These are phyloP conservation scores for Heterodera carotae DNA, from an alignment of 1,140 invertebrate species.

Conservation along the genomic window DNA sequence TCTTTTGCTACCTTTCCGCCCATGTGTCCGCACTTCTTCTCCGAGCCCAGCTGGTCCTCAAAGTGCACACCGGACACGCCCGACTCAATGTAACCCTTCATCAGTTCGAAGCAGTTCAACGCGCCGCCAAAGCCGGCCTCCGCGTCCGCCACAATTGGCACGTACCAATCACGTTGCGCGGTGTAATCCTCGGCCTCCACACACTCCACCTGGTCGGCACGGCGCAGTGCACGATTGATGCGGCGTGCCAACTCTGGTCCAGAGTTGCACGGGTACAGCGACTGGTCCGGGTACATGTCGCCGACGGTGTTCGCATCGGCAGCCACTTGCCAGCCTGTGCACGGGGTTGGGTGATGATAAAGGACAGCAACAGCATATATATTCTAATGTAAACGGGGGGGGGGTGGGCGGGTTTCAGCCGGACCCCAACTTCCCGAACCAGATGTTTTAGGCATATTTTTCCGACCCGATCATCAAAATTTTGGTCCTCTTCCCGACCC, in stretches of 20 bases:
- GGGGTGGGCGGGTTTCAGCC: too few species aligned
- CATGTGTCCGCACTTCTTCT: slow-evolving; percentile 67
- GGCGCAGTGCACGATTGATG: slow-evolving; percentile 65
- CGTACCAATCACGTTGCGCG: slow-evolving; percentile 65
- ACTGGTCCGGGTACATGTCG: slow-evolving; percentile 67
- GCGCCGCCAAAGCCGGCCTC: slow-evolving; percentile 67
- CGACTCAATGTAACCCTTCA: slow-evolving; percentile 67
- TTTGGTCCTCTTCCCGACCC: too few species aligned
- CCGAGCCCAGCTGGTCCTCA: slow-evolving; percentile 67
- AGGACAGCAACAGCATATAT: too few species aligned
- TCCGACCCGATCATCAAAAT: too few species aligned
- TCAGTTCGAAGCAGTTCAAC: slow-evolving; percentile 66
- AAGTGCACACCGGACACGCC: slow-evolving; percentile 67
- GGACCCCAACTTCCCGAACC: too few species aligned
- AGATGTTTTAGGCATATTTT: too few species aligned
- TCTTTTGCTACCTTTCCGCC: slow-evolving; percentile 63
- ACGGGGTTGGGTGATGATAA: too few species aligned
- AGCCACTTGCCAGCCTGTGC: slow-evolving; percentile 67
- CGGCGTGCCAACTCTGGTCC: slow-evolving; percentile 64
- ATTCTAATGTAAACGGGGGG: too few species aligned
- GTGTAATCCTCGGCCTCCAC: slow-evolving; percentile 60
- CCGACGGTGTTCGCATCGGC: slow-evolving; percentile 65
- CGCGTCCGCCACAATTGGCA: slow-evolving; percentile 68
- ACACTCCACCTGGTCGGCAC: slow-evolving; percentile 62
- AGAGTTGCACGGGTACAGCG: slow-evolving; percentile 67